Base-by-base conservation (phyloP, 2,797 vertebrate genomes). In the Rousettus madagascariensis region DNA sequence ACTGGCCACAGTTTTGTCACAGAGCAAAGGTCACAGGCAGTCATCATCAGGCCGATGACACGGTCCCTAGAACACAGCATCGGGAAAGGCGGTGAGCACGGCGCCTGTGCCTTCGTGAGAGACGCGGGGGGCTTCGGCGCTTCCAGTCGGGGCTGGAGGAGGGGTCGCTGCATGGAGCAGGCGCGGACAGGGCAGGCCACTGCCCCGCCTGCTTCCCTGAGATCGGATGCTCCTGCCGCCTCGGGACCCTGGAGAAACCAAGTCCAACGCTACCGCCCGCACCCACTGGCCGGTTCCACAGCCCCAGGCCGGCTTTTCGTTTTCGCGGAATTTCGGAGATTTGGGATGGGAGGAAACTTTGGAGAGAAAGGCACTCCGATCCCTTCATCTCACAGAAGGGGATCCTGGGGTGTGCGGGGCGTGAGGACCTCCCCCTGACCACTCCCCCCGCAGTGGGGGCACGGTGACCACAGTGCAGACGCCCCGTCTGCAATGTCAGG, bases 31-130 rank as follows among this genome's bases (percentile, higher is more conserved):
- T 99, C 99, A 98, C 99, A 99, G 97, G 99, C 99, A 6, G 99
- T 99, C 99, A 99, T 99, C 99, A 99, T 99, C 98, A 99, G 98
- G 95, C 99, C 99, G 97, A 99, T 99, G 97, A 99, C 99, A 89
- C 99, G 99, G 96, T 99, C 99, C 98, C 99, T 99, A 97, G 88
- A 98, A 98, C 10, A 97, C 93, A 98, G 93, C 0, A 66, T 92
- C 3, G 59, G 1, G n/a, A 89, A 95, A 89, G 46, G 0, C 20
- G 89, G n/a, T 97, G 49, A 97, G 71, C 2, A 8, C 53, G 19
- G 61, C 51, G 0, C 26, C 1, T 22, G 61, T 71, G 80, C 72
- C 10, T 53, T 49, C 15, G 3, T 33, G 16, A 1, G 26, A 3
- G 43, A 13, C 17, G 4, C 9, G 30, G 19, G 43, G 36, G 51